A percentile compares a stretch with the other conserved stretches of the same genome.
phyloP scores from a whole-genome alignment of 2,888 invertebrate genomes.

The Hemistola chrysoprasaria region DNA sequence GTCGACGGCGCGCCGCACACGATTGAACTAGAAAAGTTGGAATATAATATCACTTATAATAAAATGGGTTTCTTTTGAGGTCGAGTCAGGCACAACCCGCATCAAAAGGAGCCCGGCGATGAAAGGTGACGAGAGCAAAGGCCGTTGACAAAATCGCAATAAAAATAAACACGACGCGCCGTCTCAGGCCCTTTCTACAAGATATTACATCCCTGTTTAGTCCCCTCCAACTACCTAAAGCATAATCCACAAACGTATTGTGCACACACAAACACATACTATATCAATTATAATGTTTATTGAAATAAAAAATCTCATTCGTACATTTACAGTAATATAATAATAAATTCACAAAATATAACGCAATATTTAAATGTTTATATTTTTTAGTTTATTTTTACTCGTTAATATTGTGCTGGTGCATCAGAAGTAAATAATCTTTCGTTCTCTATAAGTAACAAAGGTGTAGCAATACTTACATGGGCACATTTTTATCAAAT shows the following conservation, averaged over 20 bases:
- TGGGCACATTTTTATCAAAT: too few species aligned
- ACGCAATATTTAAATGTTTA: conserved; percentile 38
- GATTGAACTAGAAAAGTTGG: conserved; percentile 23
- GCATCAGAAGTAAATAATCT: conserved; percentile 51
- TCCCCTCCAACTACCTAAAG: conserved; percentile 67
- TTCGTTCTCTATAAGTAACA: conserved; percentile 51
- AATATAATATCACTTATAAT: conserved; percentile 25
- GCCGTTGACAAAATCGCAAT: conserved; percentile 20
- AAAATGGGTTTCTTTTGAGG: conserved; percentile 10
- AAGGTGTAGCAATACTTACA: too few species aligned
- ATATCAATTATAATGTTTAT: conserved; percentile 49
- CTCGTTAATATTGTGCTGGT: conserved; percentile 69
- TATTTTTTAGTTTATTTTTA: conserved; percentile 24
- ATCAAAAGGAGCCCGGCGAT: conserved; percentile 12
- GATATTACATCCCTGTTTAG: conserved; percentile 66
- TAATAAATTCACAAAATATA: conserved; percentile 52
- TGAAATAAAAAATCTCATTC: conserved; percentile 58
- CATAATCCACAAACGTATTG: conserved; percentile 62
- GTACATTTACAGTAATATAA: conserved; percentile 53
- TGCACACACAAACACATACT: conserved; percentile 72
- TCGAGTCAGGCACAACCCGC: conserved; percentile 21
- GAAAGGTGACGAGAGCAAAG: conserved; percentile 21
- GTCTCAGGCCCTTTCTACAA: conserved; percentile 43
- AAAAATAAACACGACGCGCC: conserved; percentile 35
- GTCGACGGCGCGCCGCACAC: conserved; percentile 22